Evolutionary conservation across 2,888 invertebrate species (phyloP), one percentile per base, ranked within the genome.

Genomic region (Zeuzera pyrina): DNA sequence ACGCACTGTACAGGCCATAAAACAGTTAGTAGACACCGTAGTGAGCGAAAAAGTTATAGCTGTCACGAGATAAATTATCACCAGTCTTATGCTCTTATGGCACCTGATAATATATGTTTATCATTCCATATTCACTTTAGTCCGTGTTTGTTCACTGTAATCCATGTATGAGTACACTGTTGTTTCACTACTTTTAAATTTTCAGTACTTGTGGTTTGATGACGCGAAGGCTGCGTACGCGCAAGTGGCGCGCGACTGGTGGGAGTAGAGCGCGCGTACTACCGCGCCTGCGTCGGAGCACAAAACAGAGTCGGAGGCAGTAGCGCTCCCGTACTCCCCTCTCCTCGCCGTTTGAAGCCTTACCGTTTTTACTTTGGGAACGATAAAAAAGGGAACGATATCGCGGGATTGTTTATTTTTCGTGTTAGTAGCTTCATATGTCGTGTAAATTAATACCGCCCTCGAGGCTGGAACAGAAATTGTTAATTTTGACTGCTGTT

Each of bases 331-430:
- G 78, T 66, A 58, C 46, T 49, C 57, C 57, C 66, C 59, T 39
- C 43, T 29, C 43, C 42, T 39, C 42, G 45, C 57, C 68, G 74
- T 76, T 77, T 77, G 61, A 70, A 25, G 23, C 30, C 36, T 21
- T 35, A 28, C 33, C 61, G 63, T 74, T 76, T 69, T 74, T 72
- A 69, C 70, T 76, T 73, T 65, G 57, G 56, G 50, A 65, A 62
- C 67, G 66, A 74, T 74, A 79, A 81, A 79, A 77, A 81, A 77
- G 69, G 77, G 71, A 71, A 69, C 65, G 71, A 78, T 79, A 76
- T 73, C 65, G 56, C 54, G 52, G 59, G 48, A 63, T 79, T 81
- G 77, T 79, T 81, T 78, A 77, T 79, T 79, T 79, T 77, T 74
- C 67, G 54, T 76, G 74, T 81, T 81, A 78, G 77, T 73, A 74